These are phyloP conservation scores for Physocephala rufipes DNA, from an alignment of 2,888 invertebrate genomes.

Conservation along the genomic window DNA sequence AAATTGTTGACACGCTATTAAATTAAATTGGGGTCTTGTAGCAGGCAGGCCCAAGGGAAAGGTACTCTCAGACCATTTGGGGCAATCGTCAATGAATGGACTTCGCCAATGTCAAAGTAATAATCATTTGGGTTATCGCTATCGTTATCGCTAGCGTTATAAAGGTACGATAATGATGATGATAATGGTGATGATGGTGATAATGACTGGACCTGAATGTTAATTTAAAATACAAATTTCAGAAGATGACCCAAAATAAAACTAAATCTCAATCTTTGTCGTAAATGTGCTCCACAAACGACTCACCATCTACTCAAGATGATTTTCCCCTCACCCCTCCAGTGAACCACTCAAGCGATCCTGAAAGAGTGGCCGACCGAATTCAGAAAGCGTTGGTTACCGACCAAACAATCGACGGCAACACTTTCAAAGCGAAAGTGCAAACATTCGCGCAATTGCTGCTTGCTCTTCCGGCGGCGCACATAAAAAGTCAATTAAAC, in stretches of 20 bases:
- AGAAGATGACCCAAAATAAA: no score
- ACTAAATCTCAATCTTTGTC: no score
- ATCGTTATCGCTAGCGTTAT: no score
- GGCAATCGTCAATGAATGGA: constrained; percentile 14
- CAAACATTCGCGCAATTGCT: constrained; percentile 31
- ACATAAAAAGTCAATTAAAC: constrained; percentile 61
- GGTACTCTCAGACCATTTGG: constrained; percentile 27
- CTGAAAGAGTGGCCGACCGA: no score
- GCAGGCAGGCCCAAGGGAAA: background rate
- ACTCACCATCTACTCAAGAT: background rate
- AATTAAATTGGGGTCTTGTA: constrained; percentile 27
- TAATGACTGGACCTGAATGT: no score
- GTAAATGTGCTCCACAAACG: background rate
- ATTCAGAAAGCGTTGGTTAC: background rate
- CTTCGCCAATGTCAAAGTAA: no score
- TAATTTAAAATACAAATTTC: no score
- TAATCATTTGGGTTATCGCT: no score
- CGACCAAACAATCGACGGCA: background rate
- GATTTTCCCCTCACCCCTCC: no score
- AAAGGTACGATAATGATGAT: no score
- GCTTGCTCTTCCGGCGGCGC: constrained; percentile 28
- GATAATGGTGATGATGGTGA: no score
- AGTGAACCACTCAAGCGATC: no score
- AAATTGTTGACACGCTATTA: constrained; percentile 42
- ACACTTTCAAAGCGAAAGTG: constrained; percentile 44